Conservation (phyloP, 2,797 vertebrate genomes). For the Erethizon dorsatum region DNA sequence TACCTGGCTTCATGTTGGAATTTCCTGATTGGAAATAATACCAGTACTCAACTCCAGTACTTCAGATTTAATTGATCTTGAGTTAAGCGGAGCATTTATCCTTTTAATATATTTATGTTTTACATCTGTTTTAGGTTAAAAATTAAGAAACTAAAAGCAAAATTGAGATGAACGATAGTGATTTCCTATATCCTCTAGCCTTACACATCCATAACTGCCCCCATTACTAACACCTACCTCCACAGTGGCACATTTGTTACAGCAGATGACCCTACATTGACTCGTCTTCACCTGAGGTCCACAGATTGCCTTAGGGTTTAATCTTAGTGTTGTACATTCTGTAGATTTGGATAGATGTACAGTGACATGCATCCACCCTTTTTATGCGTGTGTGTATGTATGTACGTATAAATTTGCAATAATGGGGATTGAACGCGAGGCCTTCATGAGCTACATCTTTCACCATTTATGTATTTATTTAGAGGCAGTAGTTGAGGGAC, state of each 20-base stretch:
- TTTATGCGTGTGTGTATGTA: background rate
- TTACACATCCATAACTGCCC: background rate
- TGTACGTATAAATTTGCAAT: background rate
- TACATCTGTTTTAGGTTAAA: background rate
- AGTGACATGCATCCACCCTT: background rate
- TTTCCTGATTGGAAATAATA: background rate
- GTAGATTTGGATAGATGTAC: background rate
- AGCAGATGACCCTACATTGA: background rate
- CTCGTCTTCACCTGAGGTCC: background rate
- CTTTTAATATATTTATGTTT: background rate
- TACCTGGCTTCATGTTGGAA: background rate
- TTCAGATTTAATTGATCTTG: background rate
- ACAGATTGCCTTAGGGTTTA: background rate
- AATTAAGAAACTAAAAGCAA: background rate
- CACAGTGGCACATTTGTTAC: background rate
- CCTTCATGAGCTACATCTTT: background rate
- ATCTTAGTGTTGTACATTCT: background rate
- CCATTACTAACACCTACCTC: background rate
- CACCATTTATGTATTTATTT: background rate
- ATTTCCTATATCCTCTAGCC: background rate
- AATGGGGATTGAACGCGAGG: background rate
- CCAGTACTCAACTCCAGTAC: background rate
- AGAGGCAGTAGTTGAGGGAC: background rate
- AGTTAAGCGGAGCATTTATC: background rate
- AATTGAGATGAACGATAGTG: background rate